Percentiles rank a stretch among this genome's conserved stretches.
phyloP scores from a whole-genome alignment of 1,140 invertebrate genomes.

The Chionoecetes opilio region DNA sequence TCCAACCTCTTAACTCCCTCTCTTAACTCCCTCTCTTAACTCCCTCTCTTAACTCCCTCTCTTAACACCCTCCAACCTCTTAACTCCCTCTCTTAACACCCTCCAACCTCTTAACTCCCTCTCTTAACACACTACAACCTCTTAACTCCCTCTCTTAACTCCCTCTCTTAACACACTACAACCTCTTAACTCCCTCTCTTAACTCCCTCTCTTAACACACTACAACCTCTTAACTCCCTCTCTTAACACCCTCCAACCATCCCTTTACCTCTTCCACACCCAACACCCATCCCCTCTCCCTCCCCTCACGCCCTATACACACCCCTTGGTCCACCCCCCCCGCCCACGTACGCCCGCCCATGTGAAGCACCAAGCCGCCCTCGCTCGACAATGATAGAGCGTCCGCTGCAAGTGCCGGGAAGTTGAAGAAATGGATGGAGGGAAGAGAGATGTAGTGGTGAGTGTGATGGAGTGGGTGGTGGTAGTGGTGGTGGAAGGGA shows the following conservation, averaged over 20 bases:
- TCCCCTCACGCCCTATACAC: background rate
- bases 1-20: no score
- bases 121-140: no score
- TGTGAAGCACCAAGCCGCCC: background rate
- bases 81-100: no score
- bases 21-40: no score
- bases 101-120: no score
- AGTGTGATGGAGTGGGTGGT: background rate
- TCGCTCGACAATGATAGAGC: background rate
- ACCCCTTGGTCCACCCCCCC: background rate
- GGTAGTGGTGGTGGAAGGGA: background rate
- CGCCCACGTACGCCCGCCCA: background rate
- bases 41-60: no score
- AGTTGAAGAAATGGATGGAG: background rate
- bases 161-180: no score
- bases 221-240: background rate
- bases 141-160: no score
- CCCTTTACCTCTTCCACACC: background rate
- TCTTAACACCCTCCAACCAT: background rate
- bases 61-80: no score
- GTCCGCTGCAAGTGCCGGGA: background rate
- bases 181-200: no score
- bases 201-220: no score
- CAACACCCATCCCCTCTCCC: background rate
- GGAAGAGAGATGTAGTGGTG: background rate